Conservation (phyloP, 1,140 invertebrate genomes). For the Temnothorax longispinosus region DNA sequence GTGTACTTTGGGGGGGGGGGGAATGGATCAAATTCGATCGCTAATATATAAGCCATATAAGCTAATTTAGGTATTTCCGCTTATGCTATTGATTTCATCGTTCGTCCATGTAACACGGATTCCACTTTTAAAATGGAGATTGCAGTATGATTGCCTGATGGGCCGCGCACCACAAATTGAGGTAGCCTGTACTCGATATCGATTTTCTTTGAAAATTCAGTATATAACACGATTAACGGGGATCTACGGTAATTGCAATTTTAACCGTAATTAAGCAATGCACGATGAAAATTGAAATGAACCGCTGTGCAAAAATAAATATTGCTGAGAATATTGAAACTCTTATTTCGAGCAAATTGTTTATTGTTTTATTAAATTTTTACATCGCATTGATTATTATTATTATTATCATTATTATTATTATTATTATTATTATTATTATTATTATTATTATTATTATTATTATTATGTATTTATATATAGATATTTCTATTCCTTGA, state of each 20-base stretch:
- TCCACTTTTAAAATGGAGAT: constrained; percentile 36
- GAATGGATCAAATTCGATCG: constrained; percentile 1
- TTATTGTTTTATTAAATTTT: constrained; percentile 4
- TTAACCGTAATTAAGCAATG: constrained; percentile 41
- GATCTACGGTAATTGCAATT: constrained; percentile 32
- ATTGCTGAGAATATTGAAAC: not conserved
- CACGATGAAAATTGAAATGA: constrained; percentile 5
- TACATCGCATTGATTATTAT: not conserved
- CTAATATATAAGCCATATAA: constrained; percentile 14
- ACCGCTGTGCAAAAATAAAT: constrained; percentile 1
- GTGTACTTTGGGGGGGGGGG: not conserved
- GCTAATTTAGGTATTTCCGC: constrained; percentile 28
- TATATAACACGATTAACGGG: constrained; percentile 40
- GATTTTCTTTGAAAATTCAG: constrained; percentile 46
- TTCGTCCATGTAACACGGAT: not conserved
- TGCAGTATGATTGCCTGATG: constrained; percentile 24
- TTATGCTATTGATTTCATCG: constrained; percentile 21
- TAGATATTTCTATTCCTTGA: not conserved
- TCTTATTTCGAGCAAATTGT: not conserved
- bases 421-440: not conserved
- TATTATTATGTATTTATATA: not conserved
- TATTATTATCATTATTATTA: not conserved
- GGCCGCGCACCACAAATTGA: constrained; percentile 23
- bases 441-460: not conserved
- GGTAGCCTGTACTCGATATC: constrained; percentile 26